phyloP scores from a whole-genome alignment of 1,140 invertebrate genomes.

The Ptiloglossa arizonensis region DNA sequence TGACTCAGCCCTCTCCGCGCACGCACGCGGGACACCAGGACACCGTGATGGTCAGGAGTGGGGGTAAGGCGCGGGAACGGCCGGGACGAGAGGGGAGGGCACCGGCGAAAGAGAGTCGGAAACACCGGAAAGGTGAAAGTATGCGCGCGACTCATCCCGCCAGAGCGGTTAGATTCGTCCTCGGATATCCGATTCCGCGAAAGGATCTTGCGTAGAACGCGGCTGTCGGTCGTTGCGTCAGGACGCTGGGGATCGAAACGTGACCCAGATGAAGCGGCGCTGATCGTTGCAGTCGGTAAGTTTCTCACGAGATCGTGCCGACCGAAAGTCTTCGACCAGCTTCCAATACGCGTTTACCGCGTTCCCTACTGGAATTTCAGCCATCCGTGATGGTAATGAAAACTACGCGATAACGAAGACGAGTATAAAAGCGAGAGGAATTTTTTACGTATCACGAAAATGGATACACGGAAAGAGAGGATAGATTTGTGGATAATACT shows the following conservation, averaged over 20 bases:
- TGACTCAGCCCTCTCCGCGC: conserved; percentile 58
- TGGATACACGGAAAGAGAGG: too few relatives aligned
- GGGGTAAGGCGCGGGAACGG: too few relatives aligned
- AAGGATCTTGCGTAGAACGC: conserved; percentile 2
- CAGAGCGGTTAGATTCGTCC: neutral
- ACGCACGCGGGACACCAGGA: conserved; percentile 43
- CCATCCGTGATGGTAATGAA: too few relatives aligned
- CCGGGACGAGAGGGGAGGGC: too few relatives aligned
- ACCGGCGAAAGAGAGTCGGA: conserved; percentile 21
- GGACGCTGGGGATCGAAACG: neutral
- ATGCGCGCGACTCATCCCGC: conserved; percentile 51
- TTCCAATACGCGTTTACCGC: too few relatives aligned
- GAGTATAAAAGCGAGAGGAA: too few relatives aligned
- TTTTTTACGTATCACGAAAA: too few relatives aligned
- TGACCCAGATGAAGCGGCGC: neutral
- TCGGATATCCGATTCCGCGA: conserved; percentile 50
- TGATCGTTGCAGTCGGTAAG: neutral
- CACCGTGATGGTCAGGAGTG: too few relatives aligned
- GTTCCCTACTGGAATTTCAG: too few relatives aligned
- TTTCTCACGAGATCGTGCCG: neutral
- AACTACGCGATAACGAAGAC: too few relatives aligned
- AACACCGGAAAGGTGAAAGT: conserved; percentile 62
- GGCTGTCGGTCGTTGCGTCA: neutral
- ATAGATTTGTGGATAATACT: too few relatives aligned
- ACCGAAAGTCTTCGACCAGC: too few relatives aligned